phyloP scores from a whole-genome alignment of 2,888 invertebrate species.

The Toxonevra muliebris region DNA sequence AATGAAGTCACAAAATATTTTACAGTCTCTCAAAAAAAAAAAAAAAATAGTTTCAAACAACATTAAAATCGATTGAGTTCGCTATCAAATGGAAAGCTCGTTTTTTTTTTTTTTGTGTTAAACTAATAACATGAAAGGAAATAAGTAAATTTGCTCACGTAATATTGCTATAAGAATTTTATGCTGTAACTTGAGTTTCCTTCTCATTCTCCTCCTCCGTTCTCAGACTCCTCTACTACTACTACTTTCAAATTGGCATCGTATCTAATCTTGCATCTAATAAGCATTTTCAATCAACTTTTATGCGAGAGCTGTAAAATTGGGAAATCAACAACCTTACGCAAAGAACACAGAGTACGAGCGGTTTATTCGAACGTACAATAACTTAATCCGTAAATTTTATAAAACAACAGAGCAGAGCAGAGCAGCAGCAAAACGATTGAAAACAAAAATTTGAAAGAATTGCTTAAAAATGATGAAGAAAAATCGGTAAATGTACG shows the following conservation, averaged over 20 bases:
- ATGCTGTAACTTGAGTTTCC: constrained; percentile 41
- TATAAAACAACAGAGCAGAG: constrained; percentile 45
- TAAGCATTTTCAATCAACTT: constrained; percentile 64
- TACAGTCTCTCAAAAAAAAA: no score
- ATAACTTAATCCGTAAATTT: constrained; percentile 62
- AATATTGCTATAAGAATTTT: constrained; percentile 51
- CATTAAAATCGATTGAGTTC: no score
- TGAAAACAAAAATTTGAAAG: constrained; percentile 1
- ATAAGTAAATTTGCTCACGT: constrained; percentile 55
- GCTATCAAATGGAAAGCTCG: constrained; percentile 30
- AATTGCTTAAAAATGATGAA: constrained; percentile 17
- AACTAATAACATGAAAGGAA: constrained; percentile 4
- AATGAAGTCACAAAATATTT: no score
- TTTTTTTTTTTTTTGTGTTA: constrained; percentile 18
- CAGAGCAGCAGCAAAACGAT: constrained; percentile 30
- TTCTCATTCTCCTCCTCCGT: constrained; percentile 21
- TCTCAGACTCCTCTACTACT: neutral
- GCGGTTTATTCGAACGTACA: constrained; percentile 39
- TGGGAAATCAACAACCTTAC: constrained; percentile 48
- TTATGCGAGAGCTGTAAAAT: constrained; percentile 56
- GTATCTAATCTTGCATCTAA: constrained; percentile 64
- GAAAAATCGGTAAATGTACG: constrained; percentile 44
- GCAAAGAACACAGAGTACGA: neutral
- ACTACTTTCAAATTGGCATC: neutral
- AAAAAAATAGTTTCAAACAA: no score